Evolutionary conservation across 2,797 vertebrate genomes (phyloP), one percentile per base, ranked within the genome.

Genomic region (Arrhamphus sclerolepis): DNA sequence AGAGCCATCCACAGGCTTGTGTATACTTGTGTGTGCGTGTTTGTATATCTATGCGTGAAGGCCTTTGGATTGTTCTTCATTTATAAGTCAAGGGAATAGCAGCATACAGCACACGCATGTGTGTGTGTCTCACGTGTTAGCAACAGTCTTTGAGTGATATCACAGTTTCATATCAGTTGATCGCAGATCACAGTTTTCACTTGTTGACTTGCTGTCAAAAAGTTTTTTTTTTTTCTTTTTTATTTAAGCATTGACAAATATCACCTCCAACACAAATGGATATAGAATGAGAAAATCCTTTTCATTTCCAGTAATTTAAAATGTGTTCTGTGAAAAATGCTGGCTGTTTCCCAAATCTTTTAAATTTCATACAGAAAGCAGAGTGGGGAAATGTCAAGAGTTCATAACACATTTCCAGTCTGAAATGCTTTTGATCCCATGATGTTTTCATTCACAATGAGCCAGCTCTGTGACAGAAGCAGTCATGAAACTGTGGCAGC

Each of bases 111-210:
- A 72, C 69, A 79, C 55, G 3, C 63, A 80, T 42, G 55, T 46
- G 66, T 69, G 53, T 75, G 53, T 75, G 75, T 85, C 72, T 83
- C 55, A 84, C 68, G 80, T 74, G 64, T 79, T 80, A 70, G 78
- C 79, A 65, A 82, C 90, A 91, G 88, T 91, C 88, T 84, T 87
- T 80, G 63, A 86, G 83, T 80, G 53, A 62, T 81, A 68, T 89
- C 87, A 88, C 87, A 87, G 83, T 86, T 87, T 89, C 41, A 66
- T 81, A 71, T 71, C 60, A 86, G 67, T 69, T 66, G 75, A 78
- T 78, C 59, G 61, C 26, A 44, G 50, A 58, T 77, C 74, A 73
- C 52, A 59, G 46, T 71, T 80, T 76, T 81, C 49, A 28, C 77
- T 58, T 81, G 28, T 74, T 65, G 60, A 80, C 72, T 75, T 49